Evolutionary conservation across 2,888 invertebrate species (phyloP), one percentile per base, ranked within the genome.

Genomic region (Sphaerophoria rueppellii): DNA sequence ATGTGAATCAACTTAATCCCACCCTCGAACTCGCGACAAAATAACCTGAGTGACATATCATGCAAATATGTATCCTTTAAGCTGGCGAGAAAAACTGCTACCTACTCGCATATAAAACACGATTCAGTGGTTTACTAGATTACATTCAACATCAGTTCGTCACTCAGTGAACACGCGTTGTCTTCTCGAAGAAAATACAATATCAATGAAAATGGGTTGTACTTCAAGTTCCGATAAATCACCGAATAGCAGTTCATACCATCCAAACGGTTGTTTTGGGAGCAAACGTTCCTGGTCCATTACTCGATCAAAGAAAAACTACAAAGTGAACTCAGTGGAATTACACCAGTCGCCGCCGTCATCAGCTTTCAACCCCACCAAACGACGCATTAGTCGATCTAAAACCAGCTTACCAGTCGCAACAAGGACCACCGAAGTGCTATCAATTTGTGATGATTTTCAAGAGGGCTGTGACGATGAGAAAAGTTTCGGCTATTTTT

Each of bases 391-490:
- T 16, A 57, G 12, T 52, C 50, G 11, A 43, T 24, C 35, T 0
- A 72, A 72, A 60, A 32, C 43, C 16, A 78, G 54, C 58, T 50
- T 65, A 16, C 78, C 77, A 67, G 60, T 60, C 12, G 65, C 50
- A 16, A 77, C 72, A 73, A 58, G 40, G 55, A 65, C 67, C 54
- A 71, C 86, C 34, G 80, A 87, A 12, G 71, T 82, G 35, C 67
- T 87, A 3, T 86, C 90, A 6, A 88, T 91, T 12, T 89, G 90
- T 73, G 90, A 90, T 82, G 90, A 90, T 40, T 91, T 90, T 43
- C 14, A 72, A 52, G 52, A 80, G 46, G 61, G 40, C 2, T 50
- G n/a, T 11, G 76, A 82, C 6, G 77, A 61, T 11, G 87, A 88
- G 4, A 79, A 76, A 37, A 88, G 88, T 0, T 78, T 77, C 52